Base-by-base conservation (phyloP, 2,797 vertebrate genomes). In the Florisuga fusca region DNA sequence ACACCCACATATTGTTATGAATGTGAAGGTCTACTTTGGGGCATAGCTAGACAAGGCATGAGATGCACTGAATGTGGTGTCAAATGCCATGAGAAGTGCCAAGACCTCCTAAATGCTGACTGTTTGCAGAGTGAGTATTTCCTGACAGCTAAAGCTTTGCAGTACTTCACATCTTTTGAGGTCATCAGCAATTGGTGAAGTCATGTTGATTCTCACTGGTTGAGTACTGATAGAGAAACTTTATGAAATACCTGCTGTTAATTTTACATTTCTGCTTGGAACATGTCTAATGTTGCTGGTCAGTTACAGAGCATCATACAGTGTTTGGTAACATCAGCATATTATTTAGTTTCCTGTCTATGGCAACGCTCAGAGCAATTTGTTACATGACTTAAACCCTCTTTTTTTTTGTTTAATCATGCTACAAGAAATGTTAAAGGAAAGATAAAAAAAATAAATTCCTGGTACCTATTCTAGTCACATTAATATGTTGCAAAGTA, bases 51-150 rank as follows among this genome's bases (percentile, higher is more conserved):
- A 5, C 99, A 99, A 97, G 99, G 99, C 89, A 99, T 99, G 99
- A 98, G 98, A 88, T 99, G 99, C 97, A 98, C 98, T 0, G 99
- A 99, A 92, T 99, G 99, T 46, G 99, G 99, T 11, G 99, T 99
- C 68, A 99, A 99, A 93, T 99, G 99, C 82, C 99, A 99, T 3
- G 99, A 99, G 84, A 99, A 99, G 98, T 99, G 99, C 96, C 99
- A 99, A 97, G 99, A 99, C 96, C 99, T 99, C 84, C 98, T 99
- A 79, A 99, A 99, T 4, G 99, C 99, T 19, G 99, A 99, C 96
- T 99, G 99, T 95, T 98, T 99, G 92, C 99, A 99, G 96, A 98
- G 99, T 99, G 97, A 99, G 99, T 98, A 91, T 78, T 66, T 41
- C 14, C 7, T 63, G 45, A 25, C 16, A 58, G 33, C 69, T 82